phyloP scores from a whole-genome alignment of 2,797 vertebrate species.

The Simalia tracyae region DNA sequence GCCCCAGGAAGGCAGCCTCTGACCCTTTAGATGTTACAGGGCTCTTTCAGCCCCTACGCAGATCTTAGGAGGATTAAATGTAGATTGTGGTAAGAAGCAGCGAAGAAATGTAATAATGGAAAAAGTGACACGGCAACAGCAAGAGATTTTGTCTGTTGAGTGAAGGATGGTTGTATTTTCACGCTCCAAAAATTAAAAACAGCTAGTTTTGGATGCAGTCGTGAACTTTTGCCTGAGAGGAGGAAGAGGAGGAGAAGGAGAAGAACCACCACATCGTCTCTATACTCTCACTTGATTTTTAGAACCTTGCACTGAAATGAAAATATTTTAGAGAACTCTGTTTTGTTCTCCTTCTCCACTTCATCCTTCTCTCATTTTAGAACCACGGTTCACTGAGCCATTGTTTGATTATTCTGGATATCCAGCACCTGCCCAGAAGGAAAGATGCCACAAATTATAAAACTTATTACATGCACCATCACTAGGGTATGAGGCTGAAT shows the following conservation, averaged over 20 bases:
- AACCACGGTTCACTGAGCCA: not conserved
- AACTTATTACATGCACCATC: not conserved
- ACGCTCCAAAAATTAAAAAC: not conserved
- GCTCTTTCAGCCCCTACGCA: not conserved
- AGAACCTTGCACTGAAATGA: not conserved
- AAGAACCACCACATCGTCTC: not conserved
- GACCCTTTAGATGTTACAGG: not conserved
- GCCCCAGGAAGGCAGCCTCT: not conserved
- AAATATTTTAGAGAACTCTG: not conserved
- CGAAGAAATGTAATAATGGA: constrained; percentile 10
- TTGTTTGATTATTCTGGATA: not conserved
- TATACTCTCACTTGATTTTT: not conserved
- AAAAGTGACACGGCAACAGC: constrained; percentile 31
- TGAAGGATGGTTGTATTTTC: constrained; percentile 24
- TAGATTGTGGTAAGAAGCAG: constrained; percentile 41
- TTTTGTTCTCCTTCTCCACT: not conserved
- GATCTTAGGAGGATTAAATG: not conserved
- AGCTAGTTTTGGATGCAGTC: not conserved
- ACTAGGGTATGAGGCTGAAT: too few species aligned
- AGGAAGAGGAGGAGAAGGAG: not conserved
- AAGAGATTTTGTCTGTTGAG: constrained; percentile 36
- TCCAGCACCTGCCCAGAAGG: not conserved
- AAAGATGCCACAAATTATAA: not conserved
- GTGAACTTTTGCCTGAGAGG: not conserved
- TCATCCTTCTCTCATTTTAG: not conserved